phyloP scores from a whole-genome alignment of 2,113 vertebrate genomes.

The Deroptyus accipitrinus region DNA sequence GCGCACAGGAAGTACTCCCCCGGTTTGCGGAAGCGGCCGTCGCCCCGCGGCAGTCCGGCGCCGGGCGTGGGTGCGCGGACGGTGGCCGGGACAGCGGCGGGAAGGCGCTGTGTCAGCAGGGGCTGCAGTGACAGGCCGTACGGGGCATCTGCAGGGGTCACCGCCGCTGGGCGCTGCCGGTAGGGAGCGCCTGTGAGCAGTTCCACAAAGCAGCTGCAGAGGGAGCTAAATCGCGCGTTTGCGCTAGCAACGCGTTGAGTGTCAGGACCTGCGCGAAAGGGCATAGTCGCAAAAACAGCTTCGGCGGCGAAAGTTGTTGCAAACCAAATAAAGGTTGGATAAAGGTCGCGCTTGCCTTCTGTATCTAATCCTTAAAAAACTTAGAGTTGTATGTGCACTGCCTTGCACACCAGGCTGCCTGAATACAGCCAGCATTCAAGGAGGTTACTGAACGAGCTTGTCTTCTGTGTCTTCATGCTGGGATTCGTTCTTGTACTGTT shows the following conservation, averaged over 20 bases:
- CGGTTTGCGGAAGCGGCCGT: background rate
- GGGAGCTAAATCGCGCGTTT: accelerated
- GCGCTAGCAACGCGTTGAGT: accelerated
- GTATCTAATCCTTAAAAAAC: background rate
- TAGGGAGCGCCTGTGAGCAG: background rate
- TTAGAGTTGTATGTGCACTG: background rate
- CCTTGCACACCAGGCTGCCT: background rate
- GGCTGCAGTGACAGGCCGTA: background rate
- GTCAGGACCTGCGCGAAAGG: accelerated
- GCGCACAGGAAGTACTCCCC: background rate
- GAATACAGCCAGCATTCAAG: background rate
- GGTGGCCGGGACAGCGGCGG: background rate
- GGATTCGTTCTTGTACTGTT: background rate
- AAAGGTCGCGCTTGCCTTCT: background rate
- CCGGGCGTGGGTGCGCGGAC: accelerated
- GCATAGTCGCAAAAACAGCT: accelerated
- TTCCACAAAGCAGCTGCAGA: background rate
- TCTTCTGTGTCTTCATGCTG: background rate
- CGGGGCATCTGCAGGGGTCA: background rate
- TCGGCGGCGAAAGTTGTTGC: background rate
- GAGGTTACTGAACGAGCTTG: background rate
- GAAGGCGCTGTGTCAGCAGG: background rate
- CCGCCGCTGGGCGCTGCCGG: background rate
- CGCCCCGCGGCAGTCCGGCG: no score
- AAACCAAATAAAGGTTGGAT: background rate